A percentile compares a stretch with the other conserved stretches of the same genome.
Evolutionary conservation across 2,113 vertebrate species (phyloP).

Genomic region (Nycticorax nycticorax): DNA sequence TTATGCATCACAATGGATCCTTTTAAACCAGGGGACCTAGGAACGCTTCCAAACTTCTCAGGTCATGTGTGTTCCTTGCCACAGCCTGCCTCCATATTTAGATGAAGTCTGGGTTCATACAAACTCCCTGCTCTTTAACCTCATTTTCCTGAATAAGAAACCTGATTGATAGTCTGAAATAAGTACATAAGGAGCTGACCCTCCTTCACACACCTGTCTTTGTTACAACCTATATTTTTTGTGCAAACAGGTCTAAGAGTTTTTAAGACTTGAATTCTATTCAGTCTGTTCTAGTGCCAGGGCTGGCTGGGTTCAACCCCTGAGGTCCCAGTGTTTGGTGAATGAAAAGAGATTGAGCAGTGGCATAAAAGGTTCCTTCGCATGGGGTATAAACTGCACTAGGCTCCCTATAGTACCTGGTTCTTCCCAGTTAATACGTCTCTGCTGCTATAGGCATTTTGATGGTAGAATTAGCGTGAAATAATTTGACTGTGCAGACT

Average conservation of each 20-base stretch:
- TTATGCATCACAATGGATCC: background rate
- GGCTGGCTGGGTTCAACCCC: background rate
- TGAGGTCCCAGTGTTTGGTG: background rate
- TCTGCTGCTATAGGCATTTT: background rate
- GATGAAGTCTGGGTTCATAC: background rate
- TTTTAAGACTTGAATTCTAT: background rate
- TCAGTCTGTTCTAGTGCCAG: accelerated
- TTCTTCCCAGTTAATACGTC: background rate
- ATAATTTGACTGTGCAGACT: background rate
- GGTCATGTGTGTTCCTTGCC: background rate
- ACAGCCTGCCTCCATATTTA: background rate
- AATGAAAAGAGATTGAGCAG: background rate
- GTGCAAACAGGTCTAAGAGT: background rate
- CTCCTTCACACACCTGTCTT: background rate
- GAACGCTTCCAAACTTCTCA: background rate
- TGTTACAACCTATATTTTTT: background rate
- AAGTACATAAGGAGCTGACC: background rate
- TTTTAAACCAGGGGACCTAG: background rate
- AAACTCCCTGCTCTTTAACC: background rate
- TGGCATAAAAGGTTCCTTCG: background rate
- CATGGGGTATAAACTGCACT: background rate
- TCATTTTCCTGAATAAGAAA: background rate
- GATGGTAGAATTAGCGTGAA: background rate
- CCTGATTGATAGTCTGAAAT: background rate
- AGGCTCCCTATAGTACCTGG: background rate